Evolutionary conservation across 92 coral and sea anemone genomes (phyloP).

Genomic region (Chrysogorgia sp.): DNA sequence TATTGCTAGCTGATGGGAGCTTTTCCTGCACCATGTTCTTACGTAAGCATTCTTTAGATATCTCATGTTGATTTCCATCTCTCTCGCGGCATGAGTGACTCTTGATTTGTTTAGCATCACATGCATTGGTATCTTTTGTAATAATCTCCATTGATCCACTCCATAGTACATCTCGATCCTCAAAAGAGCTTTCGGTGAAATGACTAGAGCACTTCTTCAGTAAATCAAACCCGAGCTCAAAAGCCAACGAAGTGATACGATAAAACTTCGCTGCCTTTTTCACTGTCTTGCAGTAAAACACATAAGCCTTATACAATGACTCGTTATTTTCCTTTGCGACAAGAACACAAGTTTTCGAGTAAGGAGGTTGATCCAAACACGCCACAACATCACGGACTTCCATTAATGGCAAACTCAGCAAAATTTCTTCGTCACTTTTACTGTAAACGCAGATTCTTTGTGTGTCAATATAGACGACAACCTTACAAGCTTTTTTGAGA

Average conservation of each 20-base stretch:
- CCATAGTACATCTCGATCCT: no score
- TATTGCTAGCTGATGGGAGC: no score
- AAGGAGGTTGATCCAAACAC: slow-evolving; percentile 21
- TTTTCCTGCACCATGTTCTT: no score
- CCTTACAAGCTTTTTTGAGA: slow-evolving; percentile 30
- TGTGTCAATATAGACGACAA: slow-evolving; percentile 10
- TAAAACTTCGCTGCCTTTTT: slow-evolving; percentile 36
- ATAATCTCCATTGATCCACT: no score
- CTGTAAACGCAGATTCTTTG: slow-evolving; percentile 19
- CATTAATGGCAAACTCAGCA: slow-evolving; percentile 17
- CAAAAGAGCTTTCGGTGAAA: no score
- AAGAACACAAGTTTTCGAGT: slow-evolving; percentile 30
- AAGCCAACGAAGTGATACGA: slow-evolving; percentile 39
- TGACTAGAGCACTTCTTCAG: background rate
- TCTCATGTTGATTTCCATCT: no score
- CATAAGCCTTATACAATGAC: slow-evolving; percentile 10
- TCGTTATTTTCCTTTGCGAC: slow-evolving; percentile 13
- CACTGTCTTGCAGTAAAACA: slow-evolving; percentile 37
- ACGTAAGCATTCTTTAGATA: no score
- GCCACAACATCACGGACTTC: slow-evolving; percentile 17
- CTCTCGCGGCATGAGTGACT: no score
- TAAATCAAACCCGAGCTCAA: slow-evolving; percentile 39
- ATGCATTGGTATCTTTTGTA: no score
- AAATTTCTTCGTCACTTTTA: background rate
- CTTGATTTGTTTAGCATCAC: no score